A percentile compares a stretch with the other conserved stretches of the same genome.
phyloP scores from a whole-genome alignment of 2,113 vertebrate genomes.

The Nymphicus hollandicus region DNA sequence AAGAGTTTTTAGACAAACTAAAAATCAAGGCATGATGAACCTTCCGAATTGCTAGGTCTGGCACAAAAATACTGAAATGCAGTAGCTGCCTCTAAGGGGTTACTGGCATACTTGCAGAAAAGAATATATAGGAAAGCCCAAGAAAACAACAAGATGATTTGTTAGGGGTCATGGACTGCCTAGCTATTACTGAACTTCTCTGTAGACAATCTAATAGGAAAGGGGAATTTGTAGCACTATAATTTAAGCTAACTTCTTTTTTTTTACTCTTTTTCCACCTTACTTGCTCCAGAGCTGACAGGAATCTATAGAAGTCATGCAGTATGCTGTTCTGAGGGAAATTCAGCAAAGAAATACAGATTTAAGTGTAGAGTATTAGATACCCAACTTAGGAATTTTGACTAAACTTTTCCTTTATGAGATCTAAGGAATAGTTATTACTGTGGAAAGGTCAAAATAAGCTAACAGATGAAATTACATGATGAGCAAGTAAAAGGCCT shows the following conservation, averaged over 20 bases:
- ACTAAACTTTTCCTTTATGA: neutral
- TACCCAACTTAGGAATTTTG: neutral
- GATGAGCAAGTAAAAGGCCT: neutral
- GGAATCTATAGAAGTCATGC: neutral
- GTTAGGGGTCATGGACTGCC: neutral
- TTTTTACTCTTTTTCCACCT: neutral
- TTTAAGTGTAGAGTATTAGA: neutral
- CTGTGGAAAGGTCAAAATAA: neutral
- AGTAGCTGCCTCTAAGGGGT: neutral
- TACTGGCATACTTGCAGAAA: neutral
- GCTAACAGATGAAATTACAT: neutral
- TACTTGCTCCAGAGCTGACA: neutral
- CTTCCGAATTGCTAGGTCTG: neutral
- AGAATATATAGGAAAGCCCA: neutral
- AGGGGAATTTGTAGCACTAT: neutral
- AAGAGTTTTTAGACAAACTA: neutral
- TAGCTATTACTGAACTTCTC: neutral
- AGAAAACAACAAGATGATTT: conserved; percentile 1
- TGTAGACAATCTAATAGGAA: neutral
- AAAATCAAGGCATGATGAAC: neutral
- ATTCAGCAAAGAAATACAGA: neutral
- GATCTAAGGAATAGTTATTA: neutral
- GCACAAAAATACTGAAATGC: neutral
- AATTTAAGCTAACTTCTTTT: neutral
- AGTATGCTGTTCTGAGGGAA: neutral